Conservation (phyloP, 64 coral and sea anemone species). For the Catalaphyllia jardinei region DNA sequence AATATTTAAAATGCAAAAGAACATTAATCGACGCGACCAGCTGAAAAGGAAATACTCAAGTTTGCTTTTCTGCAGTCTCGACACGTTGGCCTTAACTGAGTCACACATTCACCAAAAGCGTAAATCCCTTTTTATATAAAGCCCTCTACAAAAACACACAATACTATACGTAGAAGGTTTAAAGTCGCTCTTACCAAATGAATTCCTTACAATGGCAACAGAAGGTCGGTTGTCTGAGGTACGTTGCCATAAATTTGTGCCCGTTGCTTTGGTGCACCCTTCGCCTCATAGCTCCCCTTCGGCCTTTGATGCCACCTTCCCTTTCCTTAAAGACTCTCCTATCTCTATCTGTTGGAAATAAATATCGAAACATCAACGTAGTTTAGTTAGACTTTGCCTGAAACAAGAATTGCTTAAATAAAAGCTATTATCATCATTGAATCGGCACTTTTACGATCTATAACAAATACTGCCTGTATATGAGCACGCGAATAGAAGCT, state of each 20-base stretch:
- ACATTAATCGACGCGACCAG: constrained; percentile 19
- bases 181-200: constrained; percentile 84
- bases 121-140: background rate
- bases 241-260: constrained; percentile 99
- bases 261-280: constrained; percentile 93
- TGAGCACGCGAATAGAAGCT: background rate
- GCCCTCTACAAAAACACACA: constrained; percentile 7
- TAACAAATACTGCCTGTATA: constrained; percentile 29
- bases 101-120: constrained; percentile 17
- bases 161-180: background rate
- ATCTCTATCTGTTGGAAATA: constrained; percentile 39
- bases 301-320: constrained; percentile 75
- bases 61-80: background rate
- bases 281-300: constrained; percentile 89
- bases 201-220: constrained; percentile 98
- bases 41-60: background rate
- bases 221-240: constrained; percentile 92
- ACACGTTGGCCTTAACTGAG: background rate
- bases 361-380: constrained; percentile 37
- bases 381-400: background rate
- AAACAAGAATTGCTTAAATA: constrained; percentile 8
- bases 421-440: background rate
- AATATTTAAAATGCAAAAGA: constrained; percentile 27
- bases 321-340: constrained; percentile 84
- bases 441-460: constrained; percentile 1